These are phyloP conservation scores for Akabosia matsudoensis DNA, from an alignment of 1,140 invertebrate genomes.

Conservation along the genomic window DNA sequence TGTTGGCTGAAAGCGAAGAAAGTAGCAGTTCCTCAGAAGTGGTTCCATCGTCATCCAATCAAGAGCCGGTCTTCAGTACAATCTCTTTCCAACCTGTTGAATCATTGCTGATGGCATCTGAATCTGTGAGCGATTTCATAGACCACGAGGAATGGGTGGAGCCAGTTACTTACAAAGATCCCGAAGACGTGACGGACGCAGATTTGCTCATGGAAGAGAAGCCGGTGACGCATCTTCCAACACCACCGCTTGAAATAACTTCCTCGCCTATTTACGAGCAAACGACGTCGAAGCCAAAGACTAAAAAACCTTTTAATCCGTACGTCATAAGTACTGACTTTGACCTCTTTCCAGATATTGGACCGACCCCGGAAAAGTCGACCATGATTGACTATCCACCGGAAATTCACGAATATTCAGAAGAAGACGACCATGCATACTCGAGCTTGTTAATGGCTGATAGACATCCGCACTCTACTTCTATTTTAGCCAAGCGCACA, in stretches of 20 bases:
- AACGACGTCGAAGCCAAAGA: not conserved
- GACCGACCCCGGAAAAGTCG: conserved; percentile 31
- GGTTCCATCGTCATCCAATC: not conserved
- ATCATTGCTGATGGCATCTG: not conserved
- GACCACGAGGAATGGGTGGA: not conserved
- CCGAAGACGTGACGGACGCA: not conserved
- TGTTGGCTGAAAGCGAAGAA: conserved; percentile 29
- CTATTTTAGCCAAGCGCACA: conserved; percentile 6
- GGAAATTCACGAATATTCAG: conserved; percentile 31
- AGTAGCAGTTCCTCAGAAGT: not conserved
- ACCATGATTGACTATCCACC: conserved; percentile 31
- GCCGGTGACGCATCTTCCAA: conserved; percentile 36
- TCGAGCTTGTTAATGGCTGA: not conserved
- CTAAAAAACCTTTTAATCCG: not conserved
- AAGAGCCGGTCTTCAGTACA: not conserved
- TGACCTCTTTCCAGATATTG: conserved; percentile 30
- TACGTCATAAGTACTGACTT: not conserved
- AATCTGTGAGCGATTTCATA: not conserved
- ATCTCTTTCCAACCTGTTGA: not conserved
- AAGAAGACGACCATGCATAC: conserved; percentile 16
- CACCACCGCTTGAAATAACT: conserved; percentile 32
- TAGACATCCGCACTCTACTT: not conserved
- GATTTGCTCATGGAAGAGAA: not conserved
- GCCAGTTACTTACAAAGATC: not conserved
- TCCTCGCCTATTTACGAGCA: not conserved